Base-by-base conservation (phyloP, 1,140 invertebrate species). In the Sweltsa coloradensis region DNA sequence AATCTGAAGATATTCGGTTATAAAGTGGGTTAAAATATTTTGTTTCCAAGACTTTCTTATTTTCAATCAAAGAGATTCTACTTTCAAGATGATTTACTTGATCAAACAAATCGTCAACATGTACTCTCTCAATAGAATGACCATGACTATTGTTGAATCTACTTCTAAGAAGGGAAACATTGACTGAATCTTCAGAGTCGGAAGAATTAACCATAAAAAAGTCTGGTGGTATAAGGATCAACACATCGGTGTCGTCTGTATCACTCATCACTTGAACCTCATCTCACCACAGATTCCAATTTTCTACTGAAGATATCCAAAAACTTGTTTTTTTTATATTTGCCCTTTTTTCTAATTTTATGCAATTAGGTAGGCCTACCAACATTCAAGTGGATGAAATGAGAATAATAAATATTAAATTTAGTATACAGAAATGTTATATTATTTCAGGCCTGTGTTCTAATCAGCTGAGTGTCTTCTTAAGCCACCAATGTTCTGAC, bases 201-300 rank as follows among this genome's bases (percentile, higher is more conserved):
- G 46, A 52, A 21, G 11, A 58, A 26, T 43, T 61, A 25, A 78
- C 67, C 26, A 72, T 52, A 58, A 81, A 84, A 52, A 82, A 76
- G 63, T 84, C 75, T 7, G 84, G 83, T 42, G 83, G 82, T 60
- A 86, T 82, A 47, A 83, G 63, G 50, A 88, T 60, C 47, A 88
- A 67, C 53, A 83, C 73, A 64, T 88, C 83, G 3, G 84, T 88
- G 63, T 86, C 83, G 72, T 85, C 83, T 47, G 82, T 79, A 60
- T 85, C 83, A 74, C 82, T 85, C 83, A 86, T 86, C 40, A 40
- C 46, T 47, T 37, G n/a, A n/a, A n/a, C n/a, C n/a, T n/a, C n/a
- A n/a, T n/a, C n/a, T n/a, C n/a, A n/a, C 26, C n/a, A n/a, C n/a
- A n/a, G n/a, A n/a, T n/a, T n/a, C n/a, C n/a, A n/a, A n/a, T n/a